Conservation (phyloP, 2,113 vertebrate species). For the Greenwoodochromis staneri region DNA sequence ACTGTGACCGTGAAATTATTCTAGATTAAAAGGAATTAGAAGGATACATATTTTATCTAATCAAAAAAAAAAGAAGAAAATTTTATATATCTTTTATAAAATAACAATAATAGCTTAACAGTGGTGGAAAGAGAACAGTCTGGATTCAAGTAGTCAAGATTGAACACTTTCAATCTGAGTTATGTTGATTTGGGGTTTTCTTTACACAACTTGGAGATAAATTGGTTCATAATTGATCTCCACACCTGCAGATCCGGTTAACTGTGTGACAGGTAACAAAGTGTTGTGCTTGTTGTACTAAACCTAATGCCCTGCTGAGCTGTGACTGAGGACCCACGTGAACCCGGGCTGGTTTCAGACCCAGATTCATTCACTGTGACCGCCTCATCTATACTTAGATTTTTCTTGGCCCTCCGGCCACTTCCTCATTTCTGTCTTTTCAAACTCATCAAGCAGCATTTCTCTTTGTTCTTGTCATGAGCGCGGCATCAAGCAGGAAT, state of each 20-base stretch:
- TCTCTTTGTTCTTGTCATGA: neutral
- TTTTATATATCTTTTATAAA: neutral
- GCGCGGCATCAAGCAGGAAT: neutral
- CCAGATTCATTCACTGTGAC: neutral
- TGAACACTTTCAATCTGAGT: neutral
- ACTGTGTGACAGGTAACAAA: neutral
- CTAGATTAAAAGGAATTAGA: neutral
- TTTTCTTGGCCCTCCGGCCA: neutral
- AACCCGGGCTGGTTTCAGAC: neutral
- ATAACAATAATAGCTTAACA: neutral
- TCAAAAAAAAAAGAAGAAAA: neutral
- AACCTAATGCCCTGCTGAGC: neutral
- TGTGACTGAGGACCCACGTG: neutral
- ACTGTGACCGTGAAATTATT: neutral
- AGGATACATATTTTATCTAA: neutral
- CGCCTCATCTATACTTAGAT: neutral
- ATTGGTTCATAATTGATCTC: neutral
- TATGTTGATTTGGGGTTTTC: neutral
- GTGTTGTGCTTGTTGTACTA: neutral
- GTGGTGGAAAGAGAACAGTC: neutral
- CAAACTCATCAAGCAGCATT: neutral
- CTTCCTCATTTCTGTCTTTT: neutral
- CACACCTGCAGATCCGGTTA: neutral
- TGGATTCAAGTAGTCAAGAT: neutral
- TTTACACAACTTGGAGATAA: neutral